These are phyloP conservation scores for Acrocephalus scirpaceus DNA, from an alignment of 2,797 vertebrate genomes.

Conservation along the genomic window DNA sequence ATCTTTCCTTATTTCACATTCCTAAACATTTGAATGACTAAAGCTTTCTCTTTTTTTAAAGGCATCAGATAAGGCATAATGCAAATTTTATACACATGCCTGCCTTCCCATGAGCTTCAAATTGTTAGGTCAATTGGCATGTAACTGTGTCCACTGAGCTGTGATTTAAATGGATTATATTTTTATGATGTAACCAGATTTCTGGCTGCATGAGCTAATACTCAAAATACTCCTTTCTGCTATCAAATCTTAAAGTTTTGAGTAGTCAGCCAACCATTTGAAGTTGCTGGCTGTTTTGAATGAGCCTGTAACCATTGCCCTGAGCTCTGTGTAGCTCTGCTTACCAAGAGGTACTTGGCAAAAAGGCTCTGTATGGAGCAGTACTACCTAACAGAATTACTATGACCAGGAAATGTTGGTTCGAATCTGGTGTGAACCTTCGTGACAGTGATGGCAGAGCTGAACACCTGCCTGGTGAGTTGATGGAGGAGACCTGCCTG, in stretches of 20 bases:
- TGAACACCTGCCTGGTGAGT: rapidly evolving
- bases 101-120: background rate
- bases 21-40: background rate
- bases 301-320: background rate
- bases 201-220: background rate
- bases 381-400: background rate
- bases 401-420: background rate
- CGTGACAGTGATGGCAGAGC: background rate
- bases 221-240: conserved; percentile 1
- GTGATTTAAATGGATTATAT: conserved; percentile 8
- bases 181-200: conserved; percentile 16
- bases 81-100: background rate
- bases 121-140: background rate
- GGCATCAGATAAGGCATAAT: background rate
- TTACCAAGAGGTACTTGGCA: background rate
- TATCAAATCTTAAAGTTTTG: background rate
- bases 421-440: background rate
- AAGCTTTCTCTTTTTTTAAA: background rate
- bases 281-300: background rate
- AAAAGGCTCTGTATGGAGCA: background rate
- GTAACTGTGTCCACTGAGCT: background rate
- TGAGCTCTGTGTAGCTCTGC: background rate
- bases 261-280: background rate
- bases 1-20: background rate
- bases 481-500: background rate